These are phyloP conservation scores for Protobothrops mucrosquamatus DNA, from an alignment of 2,113 vertebrate species.

Conservation along the genomic window DNA sequence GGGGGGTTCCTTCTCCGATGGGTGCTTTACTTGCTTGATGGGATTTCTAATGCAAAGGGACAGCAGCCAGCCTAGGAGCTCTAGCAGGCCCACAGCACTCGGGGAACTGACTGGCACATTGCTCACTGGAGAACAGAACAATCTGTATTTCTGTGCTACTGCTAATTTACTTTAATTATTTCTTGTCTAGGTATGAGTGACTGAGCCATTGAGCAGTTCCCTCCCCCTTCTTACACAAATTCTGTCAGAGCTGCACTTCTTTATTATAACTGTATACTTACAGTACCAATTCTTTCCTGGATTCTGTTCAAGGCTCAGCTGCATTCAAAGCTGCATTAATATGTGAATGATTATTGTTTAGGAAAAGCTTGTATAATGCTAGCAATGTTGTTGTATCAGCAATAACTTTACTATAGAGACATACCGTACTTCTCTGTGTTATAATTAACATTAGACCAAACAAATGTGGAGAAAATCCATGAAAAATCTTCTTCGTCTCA, in stretches of 20 bases:
- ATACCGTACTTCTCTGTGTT: neutral
- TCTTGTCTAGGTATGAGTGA: neutral
- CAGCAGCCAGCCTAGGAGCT: neutral
- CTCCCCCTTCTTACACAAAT: neutral
- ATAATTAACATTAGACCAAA: neutral
- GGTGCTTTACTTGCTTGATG: neutral
- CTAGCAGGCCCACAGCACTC: neutral
- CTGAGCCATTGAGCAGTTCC: neutral
- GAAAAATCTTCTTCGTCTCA: neutral
- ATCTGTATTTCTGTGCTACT: slow-evolving; percentile 19
- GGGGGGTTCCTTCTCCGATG: neutral
- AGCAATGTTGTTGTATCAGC: neutral
- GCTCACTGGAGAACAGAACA: slow-evolving; percentile 4
- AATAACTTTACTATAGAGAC: neutral
- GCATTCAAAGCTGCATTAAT: neutral
- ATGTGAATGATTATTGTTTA: neutral
- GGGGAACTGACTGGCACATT: neutral
- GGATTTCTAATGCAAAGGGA: slow-evolving; percentile 20
- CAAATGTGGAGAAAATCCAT: neutral
- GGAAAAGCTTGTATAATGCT: neutral
- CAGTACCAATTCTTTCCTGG: neutral
- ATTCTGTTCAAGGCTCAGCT: neutral
- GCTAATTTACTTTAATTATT: slow-evolving; percentile 18
- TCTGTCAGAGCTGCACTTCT: neutral
- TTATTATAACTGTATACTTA: neutral